Base-by-base conservation (phyloP, 2,888 invertebrate genomes). In the Platynereis dumerilii region DNA sequence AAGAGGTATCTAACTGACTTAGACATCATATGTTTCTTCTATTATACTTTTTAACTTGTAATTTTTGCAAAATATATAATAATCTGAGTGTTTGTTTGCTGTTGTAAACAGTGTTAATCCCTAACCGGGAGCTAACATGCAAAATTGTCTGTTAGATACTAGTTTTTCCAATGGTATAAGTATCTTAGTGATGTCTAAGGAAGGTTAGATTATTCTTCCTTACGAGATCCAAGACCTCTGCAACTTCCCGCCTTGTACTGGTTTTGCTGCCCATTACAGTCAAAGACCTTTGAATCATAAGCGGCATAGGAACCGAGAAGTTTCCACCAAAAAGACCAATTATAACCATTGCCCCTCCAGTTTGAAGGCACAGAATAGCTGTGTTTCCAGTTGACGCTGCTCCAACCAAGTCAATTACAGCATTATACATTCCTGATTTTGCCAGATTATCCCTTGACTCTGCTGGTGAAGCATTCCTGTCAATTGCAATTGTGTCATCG, bases 351-450 rank as follows among this genome's bases (percentile, higher is more conserved):
- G 45, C 48, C 27, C 29, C 59, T 3, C 26, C 59, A 1, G 12
- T 44, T 1, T 29, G 45, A 1, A 59, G 48, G 26, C 59, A 22
- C 22, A 44, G 28, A 24, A 45, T 24, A 10, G 48, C 24, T n/a
- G 48, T 45, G 24, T 20, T 48, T 17, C 34, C 26, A 2, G 26
- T 59, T 28, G 42, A 39, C 22, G 45, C 39, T 7, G 34, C 42
- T n/a, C 42, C 42, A 20, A 59, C 59, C 34, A 59, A 45, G 45
- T 59, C 59, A 10, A 59, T 48, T 2, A 59, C 45, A 27, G 59
- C 59, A 28, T 59, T 48, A 42, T 42, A 42, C 42, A 12, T 26
- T 10, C 45, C 59, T 20, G 15, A 45, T 26, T 45, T 5, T 10
- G 59, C 48, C 27, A 48, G 27, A 7, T 59, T 15, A 24, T 15